A percentile compares a stretch with the other conserved stretches of the same genome.
Conservation (phyloP, 2,113 vertebrate species). For the Saguinus midas region DNA sequence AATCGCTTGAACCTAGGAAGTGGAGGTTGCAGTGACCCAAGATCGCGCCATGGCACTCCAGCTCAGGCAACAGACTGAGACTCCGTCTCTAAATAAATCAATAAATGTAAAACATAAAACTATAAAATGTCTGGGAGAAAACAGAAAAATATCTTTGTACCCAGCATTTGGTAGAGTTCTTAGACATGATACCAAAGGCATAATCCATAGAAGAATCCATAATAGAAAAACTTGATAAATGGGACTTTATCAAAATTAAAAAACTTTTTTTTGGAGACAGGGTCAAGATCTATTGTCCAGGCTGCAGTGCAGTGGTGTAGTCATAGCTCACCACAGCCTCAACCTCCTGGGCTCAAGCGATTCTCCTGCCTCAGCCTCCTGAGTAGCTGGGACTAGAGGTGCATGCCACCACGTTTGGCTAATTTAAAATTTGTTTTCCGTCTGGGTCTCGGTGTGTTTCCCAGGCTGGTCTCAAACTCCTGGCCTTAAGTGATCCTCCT, state of each 20-base stretch:
- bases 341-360: background rate
- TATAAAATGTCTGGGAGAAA: background rate
- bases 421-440: background rate
- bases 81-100: too few species aligned
- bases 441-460: background rate
- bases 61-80: too few species aligned
- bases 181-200: background rate
- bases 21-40: too few species aligned
- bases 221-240: background rate
- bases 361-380: background rate
- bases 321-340: background rate
- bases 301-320: background rate
- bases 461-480: background rate
- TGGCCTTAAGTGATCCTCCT: background rate
- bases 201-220: background rate
- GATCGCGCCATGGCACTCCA: too few species aligned
- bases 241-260: background rate
- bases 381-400: background rate
- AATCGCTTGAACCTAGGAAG: too few species aligned
- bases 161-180: background rate
- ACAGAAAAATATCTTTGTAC: background rate
- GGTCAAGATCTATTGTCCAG: background rate
- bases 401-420: rapidly evolving
- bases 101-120: background rate
- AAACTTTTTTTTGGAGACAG: background rate